Evolutionary conservation across 1,140 invertebrate genomes (phyloP).

Genomic region (Lamellibrachia luymesi): DNA sequence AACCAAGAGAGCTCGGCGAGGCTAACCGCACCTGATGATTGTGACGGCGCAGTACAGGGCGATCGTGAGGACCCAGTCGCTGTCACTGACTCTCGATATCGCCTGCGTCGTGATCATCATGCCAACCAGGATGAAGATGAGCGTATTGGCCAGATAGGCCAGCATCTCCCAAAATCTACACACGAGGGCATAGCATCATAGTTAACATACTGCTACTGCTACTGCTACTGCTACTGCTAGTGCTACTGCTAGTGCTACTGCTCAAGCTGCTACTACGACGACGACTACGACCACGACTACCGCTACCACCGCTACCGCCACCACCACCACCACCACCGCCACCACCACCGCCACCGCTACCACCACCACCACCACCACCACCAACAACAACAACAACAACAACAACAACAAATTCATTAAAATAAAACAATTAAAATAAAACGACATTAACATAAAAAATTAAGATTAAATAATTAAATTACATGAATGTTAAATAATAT

Average conservation of each 20-base stretch:
- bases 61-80: conserved; percentile 51
- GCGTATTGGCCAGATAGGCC: conserved; percentile 58
- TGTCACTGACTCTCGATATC: conserved; percentile 35
- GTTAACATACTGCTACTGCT: not conserved
- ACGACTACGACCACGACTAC: not conserved
- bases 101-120: conserved; percentile 54
- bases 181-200: not conserved
- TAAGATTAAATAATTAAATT: too few relatives aligned
- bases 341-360: too few relatives aligned
- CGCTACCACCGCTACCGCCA: not conserved
- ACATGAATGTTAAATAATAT: too few relatives aligned
- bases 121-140: conserved; percentile 60
- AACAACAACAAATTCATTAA: too few relatives aligned
- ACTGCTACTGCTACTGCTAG: too few relatives aligned
- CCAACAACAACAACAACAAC: too few relatives aligned
- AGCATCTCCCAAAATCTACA: conserved; percentile 59
- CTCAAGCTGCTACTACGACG: not conserved
- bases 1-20: not conserved
- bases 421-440: too few relatives aligned
- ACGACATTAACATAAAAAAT: too few relatives aligned
- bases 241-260: too few relatives aligned
- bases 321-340: too few relatives aligned
- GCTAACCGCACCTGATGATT: conserved; percentile 47
- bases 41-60: conserved; percentile 51
- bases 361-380: too few relatives aligned